Evolutionary conservation across 2,797 vertebrate species (phyloP).

Genomic region (Myoxocephalus aenaeus): DNA sequence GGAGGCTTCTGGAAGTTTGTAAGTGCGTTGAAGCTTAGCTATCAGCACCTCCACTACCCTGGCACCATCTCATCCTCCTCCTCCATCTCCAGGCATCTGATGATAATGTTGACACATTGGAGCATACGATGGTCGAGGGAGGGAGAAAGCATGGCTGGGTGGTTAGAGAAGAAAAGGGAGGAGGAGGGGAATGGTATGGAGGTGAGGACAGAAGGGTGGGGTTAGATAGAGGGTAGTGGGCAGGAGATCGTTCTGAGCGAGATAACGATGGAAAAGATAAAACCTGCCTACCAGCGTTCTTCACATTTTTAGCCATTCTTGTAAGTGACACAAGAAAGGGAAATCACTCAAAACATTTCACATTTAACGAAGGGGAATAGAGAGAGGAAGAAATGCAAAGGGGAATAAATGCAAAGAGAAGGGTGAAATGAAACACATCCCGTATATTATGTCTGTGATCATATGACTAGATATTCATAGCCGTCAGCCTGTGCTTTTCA

Average conservation of each 20-base stretch:
- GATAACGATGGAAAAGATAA: conserved; percentile 34
- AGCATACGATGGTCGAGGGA: conserved; percentile 21
- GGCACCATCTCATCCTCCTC: conserved; percentile 53
- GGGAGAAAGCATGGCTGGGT: conserved; percentile 19
- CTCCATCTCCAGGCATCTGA: conserved; percentile 59
- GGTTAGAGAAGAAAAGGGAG: conserved; percentile 4
- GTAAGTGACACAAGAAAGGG: neutral
- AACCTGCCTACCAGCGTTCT: neutral
- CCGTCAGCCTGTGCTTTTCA: conserved; percentile 38
- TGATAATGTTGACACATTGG: conserved; percentile 43
- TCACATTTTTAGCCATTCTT: conserved; percentile 20
- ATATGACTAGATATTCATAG: conserved; percentile 39
- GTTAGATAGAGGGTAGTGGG: conserved; percentile 29
- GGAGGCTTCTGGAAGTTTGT: conserved; percentile 37
- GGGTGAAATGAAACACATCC: conserved; percentile 45
- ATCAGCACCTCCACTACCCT: conserved; percentile 59
- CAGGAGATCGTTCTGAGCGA: conserved; percentile 14
- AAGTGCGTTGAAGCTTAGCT: conserved; percentile 53
- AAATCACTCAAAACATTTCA: conserved; percentile 3
- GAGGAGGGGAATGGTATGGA: conserved; percentile 3
- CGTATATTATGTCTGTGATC: conserved; percentile 37
- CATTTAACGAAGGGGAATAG: neutral
- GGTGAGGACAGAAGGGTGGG: conserved; percentile 38
- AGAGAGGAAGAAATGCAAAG: conserved; percentile 7
- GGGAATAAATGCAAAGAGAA: neutral